Percentiles rank a stretch among this genome's conserved stretches.
These are phyloP conservation scores for Cichlasoma orientale DNA, from an alignment of 2,797 vertebrate species.

Conservation along the genomic window DNA sequence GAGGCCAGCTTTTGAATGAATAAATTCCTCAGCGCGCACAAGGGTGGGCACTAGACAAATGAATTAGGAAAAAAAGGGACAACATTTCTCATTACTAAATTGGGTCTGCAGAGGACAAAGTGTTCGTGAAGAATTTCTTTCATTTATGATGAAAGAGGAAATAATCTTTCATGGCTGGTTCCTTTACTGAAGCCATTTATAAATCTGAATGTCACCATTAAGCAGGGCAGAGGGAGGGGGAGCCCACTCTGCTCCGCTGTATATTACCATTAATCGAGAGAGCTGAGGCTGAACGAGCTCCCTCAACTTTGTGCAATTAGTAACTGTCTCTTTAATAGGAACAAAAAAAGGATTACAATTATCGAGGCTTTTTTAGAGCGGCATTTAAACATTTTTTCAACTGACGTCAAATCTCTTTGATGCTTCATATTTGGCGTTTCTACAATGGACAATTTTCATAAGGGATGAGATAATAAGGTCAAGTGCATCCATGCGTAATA, in stretches of 20 bases:
- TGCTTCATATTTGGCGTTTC: slow-evolving; percentile 42
- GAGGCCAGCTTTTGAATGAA: slow-evolving; percentile 79
- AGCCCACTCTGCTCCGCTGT: slow-evolving; percentile 45
- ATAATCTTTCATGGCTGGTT: slow-evolving; percentile 78
- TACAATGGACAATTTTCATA: slow-evolving; percentile 37
- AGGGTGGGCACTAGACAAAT: slow-evolving; percentile 72
- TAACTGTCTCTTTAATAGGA: slow-evolving; percentile 65
- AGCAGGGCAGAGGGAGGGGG: slow-evolving; percentile 58
- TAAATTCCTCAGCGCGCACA: slow-evolving; percentile 72
- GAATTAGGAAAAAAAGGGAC: slow-evolving; percentile 65
- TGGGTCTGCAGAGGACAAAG: slow-evolving; percentile 82
- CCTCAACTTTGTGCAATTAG: slow-evolving; percentile 73
- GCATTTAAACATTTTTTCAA: slow-evolving; percentile 26
- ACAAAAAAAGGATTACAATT: slow-evolving; percentile 51
- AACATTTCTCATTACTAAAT: slow-evolving; percentile 85
- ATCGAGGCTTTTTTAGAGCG: slow-evolving; percentile 41
- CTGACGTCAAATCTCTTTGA: slow-evolving; percentile 34
- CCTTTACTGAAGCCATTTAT: slow-evolving; percentile 79
- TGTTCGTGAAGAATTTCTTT: slow-evolving; percentile 78
- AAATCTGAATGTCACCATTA: slow-evolving; percentile 78
- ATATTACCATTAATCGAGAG: slow-evolving; percentile 71
- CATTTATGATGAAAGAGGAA: slow-evolving; percentile 79
- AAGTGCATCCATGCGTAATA: slow-evolving; percentile 37
- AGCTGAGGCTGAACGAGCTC: slow-evolving; percentile 61
- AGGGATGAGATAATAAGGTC: slow-evolving; percentile 41